Percentiles rank a stretch among this genome's conserved stretches.
Evolutionary conservation across 2,888 invertebrate genomes (phyloP).

Genomic region (Timema podura): DNA sequence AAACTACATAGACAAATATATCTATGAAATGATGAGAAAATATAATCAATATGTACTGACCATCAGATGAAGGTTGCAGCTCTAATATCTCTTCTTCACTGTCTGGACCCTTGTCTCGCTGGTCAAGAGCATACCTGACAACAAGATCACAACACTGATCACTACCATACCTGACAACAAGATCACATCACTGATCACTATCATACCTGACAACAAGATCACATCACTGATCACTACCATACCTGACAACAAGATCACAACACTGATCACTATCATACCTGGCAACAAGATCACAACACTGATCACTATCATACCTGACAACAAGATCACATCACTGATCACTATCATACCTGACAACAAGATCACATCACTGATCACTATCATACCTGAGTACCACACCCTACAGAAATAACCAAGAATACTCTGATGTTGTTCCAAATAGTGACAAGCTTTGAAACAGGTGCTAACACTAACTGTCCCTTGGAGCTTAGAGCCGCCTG

Average conservation of each 20-base stretch:
- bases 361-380: not conserved
- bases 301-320: not conserved
- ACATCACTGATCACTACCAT: not conserved
- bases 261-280: not conserved
- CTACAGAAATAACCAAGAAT: too few relatives aligned
- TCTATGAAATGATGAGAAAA: not conserved
- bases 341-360: not conserved
- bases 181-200: not conserved
- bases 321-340: not conserved
- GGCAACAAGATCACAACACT: not conserved
- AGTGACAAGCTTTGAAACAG: too few relatives aligned
- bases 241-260: too few relatives aligned
- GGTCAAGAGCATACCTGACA: slow-evolving; percentile 54
- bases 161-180: not conserved
- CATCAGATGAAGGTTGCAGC: slow-evolving; percentile 27
- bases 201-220: not conserved
- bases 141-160: slow-evolving; percentile 3
- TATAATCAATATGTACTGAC: not conserved
- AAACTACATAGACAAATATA: too few relatives aligned
- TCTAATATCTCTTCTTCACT: slow-evolving; percentile 54
- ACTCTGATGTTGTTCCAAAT: too few relatives aligned
- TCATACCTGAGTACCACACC: not conserved
- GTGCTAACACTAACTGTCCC: too few relatives aligned
- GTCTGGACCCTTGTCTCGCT: slow-evolving; percentile 44
- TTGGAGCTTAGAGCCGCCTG: too few relatives aligned